Evolutionary conservation across 2,888 invertebrate genomes (phyloP), one percentile per base, ranked within the genome.

Genomic region (Toxonevra muliebris): DNA sequence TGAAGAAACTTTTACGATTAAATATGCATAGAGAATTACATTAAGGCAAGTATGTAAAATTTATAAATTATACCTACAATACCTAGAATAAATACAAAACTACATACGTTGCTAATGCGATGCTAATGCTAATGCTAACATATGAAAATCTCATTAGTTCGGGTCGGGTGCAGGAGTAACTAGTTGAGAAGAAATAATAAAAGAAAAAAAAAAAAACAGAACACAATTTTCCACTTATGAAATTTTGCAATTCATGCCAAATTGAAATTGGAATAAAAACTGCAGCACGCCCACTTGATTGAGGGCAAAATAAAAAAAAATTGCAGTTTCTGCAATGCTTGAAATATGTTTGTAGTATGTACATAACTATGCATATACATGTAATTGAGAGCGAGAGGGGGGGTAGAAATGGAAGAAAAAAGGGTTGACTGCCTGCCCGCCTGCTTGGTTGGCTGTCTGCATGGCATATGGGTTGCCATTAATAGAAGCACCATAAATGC

Each of bases 401-500:
- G 48, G 48, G 48, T 48, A 5, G 48, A 8, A 30, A 30, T 2
- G 30, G 7, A 30, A 30, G 30, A 30, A 30, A 30, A 30, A 30
- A 4, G 30, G 30, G 50, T 15, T 15, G 15, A n/a, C 50, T 13
- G 4, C 50, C 8, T 13, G 4, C 4, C 8, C 2, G 50, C 50
- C 15, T 48, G n/a, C 2, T 4, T 48, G 13, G n/a, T 7, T 2
- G 50, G 13, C 2, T 48, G 50, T 15, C 50, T n/a, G 45, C 45
- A 45, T 45, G 2, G 30, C 15, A 48, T 48, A 15, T 48, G 50
- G 4, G 50, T 7, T 30, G 30, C 30, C 53, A 62, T 30, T 15
- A 62, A 42, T 55, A 20, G 20, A 19, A 63, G 62, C 30, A 30
- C 30, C 30, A 30, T 30, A 30, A 30, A 30, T 63, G 53, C 43